These are phyloP conservation scores for Luidia sarsii DNA, from an alignment of 53 echinoderm and acorn worm genomes.

Conservation along the genomic window DNA sequence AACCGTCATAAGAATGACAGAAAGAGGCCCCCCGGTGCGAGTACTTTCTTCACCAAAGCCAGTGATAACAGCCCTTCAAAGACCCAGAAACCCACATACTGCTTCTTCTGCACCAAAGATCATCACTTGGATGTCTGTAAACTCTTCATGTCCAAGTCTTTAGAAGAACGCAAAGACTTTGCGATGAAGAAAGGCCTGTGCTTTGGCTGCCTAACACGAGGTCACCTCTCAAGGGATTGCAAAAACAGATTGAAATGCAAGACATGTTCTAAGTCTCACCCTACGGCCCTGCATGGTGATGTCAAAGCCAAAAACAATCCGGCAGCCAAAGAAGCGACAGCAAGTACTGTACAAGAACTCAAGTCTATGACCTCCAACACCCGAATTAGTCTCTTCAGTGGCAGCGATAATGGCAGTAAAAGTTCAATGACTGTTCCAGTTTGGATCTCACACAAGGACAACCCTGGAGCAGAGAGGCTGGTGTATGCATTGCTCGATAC, in stretches of 20 bases:
- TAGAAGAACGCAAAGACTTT: not conserved
- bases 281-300: not conserved
- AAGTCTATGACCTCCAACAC: not conserved
- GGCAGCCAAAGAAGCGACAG: not conserved
- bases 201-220: conserved; percentile 1
- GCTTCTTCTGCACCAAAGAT: not conserved
- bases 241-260: not conserved
- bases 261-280: not conserved
- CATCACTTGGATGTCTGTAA: not conserved
- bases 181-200: conserved; percentile 15
- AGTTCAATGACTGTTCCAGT: conserved; percentile 41
- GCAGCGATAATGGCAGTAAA: conserved; percentile 2
- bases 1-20: not conserved
- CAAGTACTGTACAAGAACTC: not conserved
- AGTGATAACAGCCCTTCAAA: too few relatives aligned
- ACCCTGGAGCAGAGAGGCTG: conserved; percentile 3
- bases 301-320: not conserved
- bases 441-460: conserved; percentile 29
- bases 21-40: not conserved
- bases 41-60: not conserved
- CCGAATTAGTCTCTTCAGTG: conserved; percentile 11
- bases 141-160: not conserved
- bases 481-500: conserved; percentile 29
- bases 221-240: conserved; percentile 2
- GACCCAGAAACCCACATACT: too few relatives aligned